A percentile compares a stretch with the other conserved stretches of the same genome.
phyloP scores from a whole-genome alignment of 1,140 invertebrate species.

The Zaprionus ornatus region DNA sequence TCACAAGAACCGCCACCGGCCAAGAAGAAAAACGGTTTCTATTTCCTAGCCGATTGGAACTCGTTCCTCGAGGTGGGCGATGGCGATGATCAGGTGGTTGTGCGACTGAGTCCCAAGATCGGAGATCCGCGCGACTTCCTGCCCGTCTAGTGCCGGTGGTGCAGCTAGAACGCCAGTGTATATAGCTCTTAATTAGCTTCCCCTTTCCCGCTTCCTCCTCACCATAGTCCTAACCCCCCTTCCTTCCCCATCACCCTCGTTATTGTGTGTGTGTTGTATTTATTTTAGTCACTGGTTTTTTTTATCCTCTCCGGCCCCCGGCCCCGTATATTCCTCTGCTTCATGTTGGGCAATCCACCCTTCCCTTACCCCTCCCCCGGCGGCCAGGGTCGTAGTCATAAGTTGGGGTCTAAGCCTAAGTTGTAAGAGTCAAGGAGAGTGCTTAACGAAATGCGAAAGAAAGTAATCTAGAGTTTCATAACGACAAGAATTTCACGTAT shows the following conservation, averaged over 20 bases:
- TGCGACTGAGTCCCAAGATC: conserved; percentile 91
- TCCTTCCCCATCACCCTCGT: not conserved
- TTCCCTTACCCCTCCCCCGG: not conserved
- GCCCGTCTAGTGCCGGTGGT: conserved; percentile 84
- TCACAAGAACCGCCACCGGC: conserved; percentile 86
- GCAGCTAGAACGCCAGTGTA: conserved; percentile 40
- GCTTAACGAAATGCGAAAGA: conserved; percentile 9
- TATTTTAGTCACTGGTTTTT: conserved; percentile 73
- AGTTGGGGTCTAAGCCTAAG: conserved; percentile 59
- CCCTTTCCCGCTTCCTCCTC: not conserved
- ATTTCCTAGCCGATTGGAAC: conserved; percentile 93
- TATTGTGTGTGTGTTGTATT: conserved; percentile 59
- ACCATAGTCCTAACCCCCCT: not conserved
- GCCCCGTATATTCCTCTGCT: not conserved
- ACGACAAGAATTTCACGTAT: conserved; percentile 8
- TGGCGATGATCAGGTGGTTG: conserved; percentile 89
- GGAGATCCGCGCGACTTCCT: conserved; percentile 91
- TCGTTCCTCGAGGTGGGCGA: conserved; percentile 92
- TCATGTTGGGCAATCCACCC: not conserved
- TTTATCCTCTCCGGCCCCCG: conserved; percentile 7
- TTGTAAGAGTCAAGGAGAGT: conserved; percentile 67
- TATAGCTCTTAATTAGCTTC: conserved; percentile 45
- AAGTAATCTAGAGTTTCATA: conserved; percentile 12
- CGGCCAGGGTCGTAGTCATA: conserved; percentile 46
- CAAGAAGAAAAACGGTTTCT: conserved; percentile 89